Conservation (phyloP, 2,113 vertebrate species). For the Cyanoramphus novaezelandiae region DNA sequence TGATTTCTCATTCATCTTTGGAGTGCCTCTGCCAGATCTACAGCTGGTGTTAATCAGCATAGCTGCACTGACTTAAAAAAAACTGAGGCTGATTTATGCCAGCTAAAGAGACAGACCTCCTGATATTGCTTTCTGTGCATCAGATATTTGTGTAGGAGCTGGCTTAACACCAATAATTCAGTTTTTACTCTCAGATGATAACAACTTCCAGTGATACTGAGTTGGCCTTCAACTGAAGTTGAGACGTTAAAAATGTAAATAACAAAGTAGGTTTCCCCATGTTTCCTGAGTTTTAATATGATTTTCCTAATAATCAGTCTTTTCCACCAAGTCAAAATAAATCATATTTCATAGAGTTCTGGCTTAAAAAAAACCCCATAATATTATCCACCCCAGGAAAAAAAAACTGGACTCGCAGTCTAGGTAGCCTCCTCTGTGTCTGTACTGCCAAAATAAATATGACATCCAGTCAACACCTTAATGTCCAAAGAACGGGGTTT, state of each 20-base stretch:
- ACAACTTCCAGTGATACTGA: neutral
- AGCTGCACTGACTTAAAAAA: neutral
- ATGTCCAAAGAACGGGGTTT: neutral
- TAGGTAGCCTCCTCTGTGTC: neutral
- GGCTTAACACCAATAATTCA: neutral
- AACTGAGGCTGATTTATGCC: neutral
- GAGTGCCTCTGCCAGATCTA: neutral
- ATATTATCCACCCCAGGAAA: accelerated
- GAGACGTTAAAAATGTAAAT: neutral
- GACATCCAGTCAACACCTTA: neutral
- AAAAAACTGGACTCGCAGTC: neutral
- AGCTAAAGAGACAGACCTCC: neutral
- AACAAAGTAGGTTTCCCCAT: neutral
- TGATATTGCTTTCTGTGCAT: neutral
- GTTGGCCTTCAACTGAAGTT: neutral
- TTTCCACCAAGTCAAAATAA: neutral
- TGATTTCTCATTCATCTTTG: neutral
- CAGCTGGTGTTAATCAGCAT: neutral
- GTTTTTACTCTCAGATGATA: neutral
- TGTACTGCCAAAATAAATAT: neutral
- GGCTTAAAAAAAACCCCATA: accelerated
- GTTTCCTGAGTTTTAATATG: neutral
- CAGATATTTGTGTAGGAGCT: neutral
- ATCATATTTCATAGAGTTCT: neutral
- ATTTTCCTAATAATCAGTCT: neutral